Percentiles rank a stretch among this genome's conserved stretches.
Evolutionary conservation across 2,113 vertebrate genomes (phyloP).

Genomic region (Chauna torquata): DNA sequence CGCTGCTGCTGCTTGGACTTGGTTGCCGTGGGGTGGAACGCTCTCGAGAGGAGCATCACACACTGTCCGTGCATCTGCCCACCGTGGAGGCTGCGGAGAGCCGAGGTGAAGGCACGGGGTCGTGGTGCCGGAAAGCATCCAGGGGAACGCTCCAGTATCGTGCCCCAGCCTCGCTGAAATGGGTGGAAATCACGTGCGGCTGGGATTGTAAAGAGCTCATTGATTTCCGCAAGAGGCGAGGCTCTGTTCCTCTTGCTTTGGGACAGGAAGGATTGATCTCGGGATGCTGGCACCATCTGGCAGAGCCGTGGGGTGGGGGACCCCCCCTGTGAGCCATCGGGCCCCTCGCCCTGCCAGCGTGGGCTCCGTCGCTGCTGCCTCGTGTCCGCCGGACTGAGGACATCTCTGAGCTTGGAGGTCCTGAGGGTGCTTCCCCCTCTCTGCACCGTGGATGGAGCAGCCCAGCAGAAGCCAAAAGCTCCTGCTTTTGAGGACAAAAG

Average conservation of each 20-base stretch:
- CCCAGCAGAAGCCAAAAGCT: neutral
- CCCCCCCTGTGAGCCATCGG: rapidly evolving
- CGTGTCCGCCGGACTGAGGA: rapidly evolving
- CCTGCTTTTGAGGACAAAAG: neutral
- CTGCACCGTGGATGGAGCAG: neutral
- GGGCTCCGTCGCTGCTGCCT: neutral
- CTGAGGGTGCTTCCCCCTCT: neutral
- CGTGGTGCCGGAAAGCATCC: neutral
- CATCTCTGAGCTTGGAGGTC: neutral
- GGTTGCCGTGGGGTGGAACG: rapidly evolving
- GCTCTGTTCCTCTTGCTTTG: neutral
- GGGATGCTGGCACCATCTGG: neutral
- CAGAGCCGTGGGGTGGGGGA: neutral
- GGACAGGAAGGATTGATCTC: rapidly evolving
- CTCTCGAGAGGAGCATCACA: rapidly evolving
- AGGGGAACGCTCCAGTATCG: rapidly evolving
- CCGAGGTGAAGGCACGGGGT: neutral
- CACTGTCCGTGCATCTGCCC: rapidly evolving
- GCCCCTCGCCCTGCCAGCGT: neutral
- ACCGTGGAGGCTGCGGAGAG: rapidly evolving
- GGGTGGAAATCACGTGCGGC: neutral
- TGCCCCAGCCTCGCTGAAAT: rapidly evolving
- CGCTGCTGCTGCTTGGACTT: neutral
- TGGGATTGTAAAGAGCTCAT: neutral
- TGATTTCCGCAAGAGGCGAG: neutral